These are phyloP conservation scores for Prolemur simus DNA, from an alignment of 2,113 vertebrate species.

Conservation along the genomic window DNA sequence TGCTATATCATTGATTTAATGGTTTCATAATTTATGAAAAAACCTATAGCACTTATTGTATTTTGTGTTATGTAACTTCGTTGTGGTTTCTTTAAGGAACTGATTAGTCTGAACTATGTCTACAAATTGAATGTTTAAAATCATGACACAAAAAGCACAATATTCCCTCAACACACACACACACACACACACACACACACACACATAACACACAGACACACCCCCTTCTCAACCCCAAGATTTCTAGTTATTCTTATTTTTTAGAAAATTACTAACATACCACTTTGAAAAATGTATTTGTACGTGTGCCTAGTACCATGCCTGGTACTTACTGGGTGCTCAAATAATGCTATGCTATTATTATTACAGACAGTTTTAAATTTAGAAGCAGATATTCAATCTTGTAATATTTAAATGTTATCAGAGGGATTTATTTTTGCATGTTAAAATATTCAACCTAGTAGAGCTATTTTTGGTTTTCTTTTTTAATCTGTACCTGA, in stretches of 20 bases:
- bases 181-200: neutral
- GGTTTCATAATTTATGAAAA: neutral
- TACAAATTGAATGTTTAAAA: constrained; percentile 38
- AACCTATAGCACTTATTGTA: neutral
- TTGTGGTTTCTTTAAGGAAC: constrained; percentile 45
- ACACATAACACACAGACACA: neutral
- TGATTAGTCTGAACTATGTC: constrained; percentile 39
- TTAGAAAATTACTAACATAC: neutral
- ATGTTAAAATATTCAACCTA: constrained; percentile 1
- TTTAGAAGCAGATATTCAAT: constrained; percentile 27
- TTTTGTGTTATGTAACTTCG: constrained; percentile 13
- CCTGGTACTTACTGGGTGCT: neutral
- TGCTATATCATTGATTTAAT: neutral
- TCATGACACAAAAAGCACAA: neutral
- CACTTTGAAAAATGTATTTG: constrained; percentile 1
- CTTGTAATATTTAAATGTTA: neutral
- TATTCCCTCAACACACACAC: neutral
- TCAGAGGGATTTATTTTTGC: neutral
- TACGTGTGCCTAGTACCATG: neutral
- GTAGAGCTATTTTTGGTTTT: neutral
- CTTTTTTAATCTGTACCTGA: constrained; percentile 21
- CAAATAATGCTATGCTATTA: neutral
- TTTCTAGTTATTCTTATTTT: constrained; percentile 10
- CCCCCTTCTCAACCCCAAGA: neutral
- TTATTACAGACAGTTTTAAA: constrained; percentile 27